Base-by-base conservation (phyloP, 92 coral and sea anemone species). In the Epizoanthus illoricatus region DNA sequence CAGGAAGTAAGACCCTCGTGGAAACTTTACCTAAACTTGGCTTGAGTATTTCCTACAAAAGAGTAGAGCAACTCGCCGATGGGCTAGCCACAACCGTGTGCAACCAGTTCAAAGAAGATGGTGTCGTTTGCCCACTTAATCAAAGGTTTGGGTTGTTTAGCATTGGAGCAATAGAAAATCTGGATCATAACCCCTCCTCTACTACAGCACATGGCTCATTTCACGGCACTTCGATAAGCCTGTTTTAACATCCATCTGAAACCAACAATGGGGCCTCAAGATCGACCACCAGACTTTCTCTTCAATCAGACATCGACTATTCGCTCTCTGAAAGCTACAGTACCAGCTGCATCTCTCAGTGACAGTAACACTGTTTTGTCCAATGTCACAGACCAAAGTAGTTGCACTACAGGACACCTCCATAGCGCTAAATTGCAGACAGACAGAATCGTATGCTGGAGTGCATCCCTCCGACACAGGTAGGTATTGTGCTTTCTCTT, bases 131-230 rank as follows among this genome's bases (percentile, higher is more conserved):
- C 28, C 90, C 90, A 56, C 74, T 75, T 20, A 17, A 61, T 4
- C 36, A 81, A 24, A 61, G 56, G 19, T 63, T 56, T 6, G 90
- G 84, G 11, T 45, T 87, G 17, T 87, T 87, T 17, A 81, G 75
- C 19, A 65, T 82, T 42, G 84, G 84, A 0, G 86, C 87, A n/a
- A 68, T 76, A 13, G 88, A 85, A 24, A 85, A 67, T 71, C 57
- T 85, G n/a, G 88, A 85, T 59, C 88, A 85, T 79, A 69, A 85
- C 71, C 88, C 85, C 4, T 79, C 84, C 15, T 56, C 88, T 3
- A 85, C 88, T 13, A 85, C 88, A 8, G 41, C 85, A 39, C 18
- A 85, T 23, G 65, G 63, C 8, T 85, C 88, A 1, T 78, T 85
- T 43, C 90, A 87, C 54, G 86, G 86, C 8, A 81, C 86, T 23